Conservation (phyloP, 1,140 invertebrate species). For the Homarus americanus region DNA sequence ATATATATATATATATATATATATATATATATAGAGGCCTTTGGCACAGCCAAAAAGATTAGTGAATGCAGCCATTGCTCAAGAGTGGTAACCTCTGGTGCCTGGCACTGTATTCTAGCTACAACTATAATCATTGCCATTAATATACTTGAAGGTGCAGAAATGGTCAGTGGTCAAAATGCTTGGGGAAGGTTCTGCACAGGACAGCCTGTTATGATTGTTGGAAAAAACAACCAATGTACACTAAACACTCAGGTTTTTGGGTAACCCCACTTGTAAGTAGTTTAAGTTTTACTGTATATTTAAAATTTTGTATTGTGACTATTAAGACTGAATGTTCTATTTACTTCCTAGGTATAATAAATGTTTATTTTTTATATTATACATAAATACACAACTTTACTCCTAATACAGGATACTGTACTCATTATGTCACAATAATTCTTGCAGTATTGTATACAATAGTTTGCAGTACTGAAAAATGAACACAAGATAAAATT, state of each 20-base stretch:
- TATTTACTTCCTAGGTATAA: too few species aligned
- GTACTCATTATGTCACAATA: background rate
- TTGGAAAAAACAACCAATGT: background rate
- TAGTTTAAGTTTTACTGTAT: too few species aligned
- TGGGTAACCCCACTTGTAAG: too few species aligned
- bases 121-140: background rate
- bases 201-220: background rate
- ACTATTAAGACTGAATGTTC: too few species aligned
- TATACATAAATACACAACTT: too few species aligned
- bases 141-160: background rate
- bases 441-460: too few species aligned
- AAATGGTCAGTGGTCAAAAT: background rate
- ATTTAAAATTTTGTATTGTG: too few species aligned
- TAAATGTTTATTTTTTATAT: too few species aligned
- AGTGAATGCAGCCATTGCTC: background rate
- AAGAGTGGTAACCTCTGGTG: background rate
- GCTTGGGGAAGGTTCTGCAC: background rate
- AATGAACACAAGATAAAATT: too few species aligned
- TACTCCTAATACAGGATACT: too few species aligned
- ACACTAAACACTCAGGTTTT: too few species aligned
- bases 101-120: background rate
- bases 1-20: slow-evolving; percentile 14
- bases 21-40: slow-evolving; percentile 15
- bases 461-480: background rate
- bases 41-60: slow-evolving; percentile 28